Base-by-base conservation (phyloP, 2,797 vertebrate genomes). In the Prunella strophiata region DNA sequence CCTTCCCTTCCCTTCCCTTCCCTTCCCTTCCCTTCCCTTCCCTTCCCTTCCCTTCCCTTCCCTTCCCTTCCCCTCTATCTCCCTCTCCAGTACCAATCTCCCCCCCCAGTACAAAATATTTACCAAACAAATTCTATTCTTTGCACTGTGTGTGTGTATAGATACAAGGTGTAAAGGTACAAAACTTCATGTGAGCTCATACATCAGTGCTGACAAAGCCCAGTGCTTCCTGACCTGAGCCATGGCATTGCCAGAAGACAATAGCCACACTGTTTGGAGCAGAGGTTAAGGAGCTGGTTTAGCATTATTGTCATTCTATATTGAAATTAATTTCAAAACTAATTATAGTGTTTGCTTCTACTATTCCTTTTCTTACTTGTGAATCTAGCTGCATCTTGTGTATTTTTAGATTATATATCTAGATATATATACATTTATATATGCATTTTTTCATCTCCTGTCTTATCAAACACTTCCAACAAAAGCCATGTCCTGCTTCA, bases 401-500 rank as follows among this genome's bases (percentile, higher is more conserved):
- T 62, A 9, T 72, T 88, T 81, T 51, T 75, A 71, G 27, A 50
- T 40, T 58, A 7, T 22, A 27, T 22, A 40, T 42, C 30, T 45
- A 38, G 16, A 20, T 2, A 9, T 45, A 81, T 48, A 40, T 16
- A 19, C 8, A 47, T 93, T 62, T 76, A n/a, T 48, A 45, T 29
- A 50, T 8, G 5, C 13, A 5, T 72, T 86, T 89, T 86, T 83
- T 62, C 5, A 58, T 89, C 26, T 79, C 8, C 15, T 88, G 10
- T 79, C 9, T 50, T 43, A 36, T 40, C 43, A 68, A 72, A 72
- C 10, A 73, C 5, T 21, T 78, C n/a, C 52, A 70, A 36, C 30
- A 76, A 82, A 88, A 96, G 57, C 52, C 57, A 85, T 62, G 74
- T 95, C 42, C 80, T 66, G 75, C 85, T 90, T 76, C 75, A 80